Base-by-base conservation (phyloP, 2,797 vertebrate genomes). In the Iguana delicatissima region DNA sequence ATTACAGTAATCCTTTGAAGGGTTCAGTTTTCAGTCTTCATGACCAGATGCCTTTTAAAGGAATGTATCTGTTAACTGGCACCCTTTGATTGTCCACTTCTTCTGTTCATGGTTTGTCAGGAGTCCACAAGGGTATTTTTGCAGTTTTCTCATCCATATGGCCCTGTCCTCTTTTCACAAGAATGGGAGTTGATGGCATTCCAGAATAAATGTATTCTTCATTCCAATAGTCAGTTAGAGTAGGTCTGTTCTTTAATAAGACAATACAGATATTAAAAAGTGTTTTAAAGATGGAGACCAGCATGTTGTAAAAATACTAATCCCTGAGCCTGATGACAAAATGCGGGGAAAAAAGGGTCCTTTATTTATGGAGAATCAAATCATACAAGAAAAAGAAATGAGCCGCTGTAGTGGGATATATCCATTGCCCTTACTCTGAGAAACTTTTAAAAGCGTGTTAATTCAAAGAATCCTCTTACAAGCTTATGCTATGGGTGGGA, bases 21-120 rank as follows among this genome's bases (percentile, higher is more conserved):
- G 82, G 62, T 93, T 94, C 95, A 96, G 95, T 95, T 94, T 95
- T 96, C 94, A 96, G 95, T 93, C 93, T 96, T 95, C 93, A 89
- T 95, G 89, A 92, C 94, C 93, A 72, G 93, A 90, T 95, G 73
- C 59, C 86, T 92, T 92, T 94, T 90, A 87, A 92, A 90, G 80
- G 92, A 93, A 80, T 90, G 77, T 94, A 91, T 89, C 93, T 96
- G 80, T 59, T 90, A 84, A 93, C 90, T 92, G 89, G 90, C 92
- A 92, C 89, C 57, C 80, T 93, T 62, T 42, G 2, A 85, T 85
- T 7, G 92, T 64, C 64, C 86, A 32, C 80, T 95, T n/a, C 88
- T 92, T 94, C 91, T 89, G 24, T 80, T 57, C 85, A 85, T 67
- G 94, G 82, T 93, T 96, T 95, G 52, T 77, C 46, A 94, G 64